Conservation (phyloP, 1,140 invertebrate genomes). For the Drosophila rhopaloa region DNA sequence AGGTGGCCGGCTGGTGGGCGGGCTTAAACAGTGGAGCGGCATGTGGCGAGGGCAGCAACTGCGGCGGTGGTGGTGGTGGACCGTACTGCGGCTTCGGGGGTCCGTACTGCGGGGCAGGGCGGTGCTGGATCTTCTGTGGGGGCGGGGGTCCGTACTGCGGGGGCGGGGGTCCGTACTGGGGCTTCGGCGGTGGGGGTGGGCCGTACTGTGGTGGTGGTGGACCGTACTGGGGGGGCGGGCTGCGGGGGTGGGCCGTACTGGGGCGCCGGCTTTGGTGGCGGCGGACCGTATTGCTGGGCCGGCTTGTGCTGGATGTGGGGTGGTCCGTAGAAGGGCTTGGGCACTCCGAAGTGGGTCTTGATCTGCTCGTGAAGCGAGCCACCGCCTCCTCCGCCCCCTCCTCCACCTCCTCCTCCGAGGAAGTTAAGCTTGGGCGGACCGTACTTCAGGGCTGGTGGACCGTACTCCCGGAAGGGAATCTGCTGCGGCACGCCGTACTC, state of each 20-base stretch:
- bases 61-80: conserved; percentile 71
- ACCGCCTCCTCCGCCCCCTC: conserved; percentile 54
- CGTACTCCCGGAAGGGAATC: conserved; percentile 76
- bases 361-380: conserved; percentile 72
- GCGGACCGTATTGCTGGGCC: conserved; percentile 62
- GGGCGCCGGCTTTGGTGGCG: conserved; percentile 65
- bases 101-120: conserved; percentile 84
- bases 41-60: conserved; percentile 80
- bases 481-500: conserved; percentile 83
- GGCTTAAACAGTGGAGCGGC: conserved; percentile 69
- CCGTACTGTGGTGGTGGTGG: conserved; percentile 84
- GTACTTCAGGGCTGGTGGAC: conserved; percentile 74
- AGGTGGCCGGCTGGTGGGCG: conserved; percentile 66
- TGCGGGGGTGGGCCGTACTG: conserved; percentile 84
- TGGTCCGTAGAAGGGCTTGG: conserved; percentile 85
- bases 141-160: conserved; percentile 85
- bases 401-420: conserved; percentile 80
- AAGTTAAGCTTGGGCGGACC: conserved; percentile 76
- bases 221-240: conserved; percentile 68
- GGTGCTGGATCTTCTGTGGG: conserved; percentile 85
- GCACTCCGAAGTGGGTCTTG: conserved; percentile 79
- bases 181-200: conserved; percentile 76
- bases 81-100: conserved; percentile 79
- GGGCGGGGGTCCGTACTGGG: conserved; percentile 68
- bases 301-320: conserved; percentile 83